Conservation (phyloP, 2,888 invertebrate species). For the Microdon myrmicae region DNA sequence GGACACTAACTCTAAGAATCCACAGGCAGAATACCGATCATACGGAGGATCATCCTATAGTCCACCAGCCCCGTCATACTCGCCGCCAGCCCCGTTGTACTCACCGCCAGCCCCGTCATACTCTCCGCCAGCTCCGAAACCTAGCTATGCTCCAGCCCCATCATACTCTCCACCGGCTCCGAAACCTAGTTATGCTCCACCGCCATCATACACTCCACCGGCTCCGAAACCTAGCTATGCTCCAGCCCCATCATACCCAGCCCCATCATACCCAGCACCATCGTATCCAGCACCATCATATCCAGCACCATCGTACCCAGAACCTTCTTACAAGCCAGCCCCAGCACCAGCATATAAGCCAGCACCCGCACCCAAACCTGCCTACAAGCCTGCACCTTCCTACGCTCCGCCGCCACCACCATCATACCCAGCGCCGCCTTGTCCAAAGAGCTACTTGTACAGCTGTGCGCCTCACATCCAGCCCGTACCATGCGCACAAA, state of each 20-base stretch:
- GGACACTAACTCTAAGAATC: no score
- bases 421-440: constrained; percentile 50
- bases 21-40: no score
- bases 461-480: constrained; percentile 57
- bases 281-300: constrained; percentile 23
- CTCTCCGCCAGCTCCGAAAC: constrained; percentile 20
- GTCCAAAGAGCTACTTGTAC: constrained; percentile 56
- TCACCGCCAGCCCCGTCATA: constrained; percentile 16
- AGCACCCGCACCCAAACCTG: constrained; percentile 20
- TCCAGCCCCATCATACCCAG: constrained; percentile 27
- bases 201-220: constrained; percentile 5
- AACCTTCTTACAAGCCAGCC: constrained; percentile 17
- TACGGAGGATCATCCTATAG: constrained; percentile 19
- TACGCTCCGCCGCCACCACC: constrained; percentile 11
- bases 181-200: constrained; percentile 2
- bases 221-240: constrained; percentile 26
- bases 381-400: constrained; percentile 6
- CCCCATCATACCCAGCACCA: constrained; percentile 36
- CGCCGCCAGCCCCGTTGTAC: constrained; percentile 16
- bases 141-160: constrained; percentile 15
- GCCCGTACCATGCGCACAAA: constrained; percentile 54
- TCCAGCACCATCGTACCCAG: constrained; percentile 18
- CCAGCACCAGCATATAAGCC: constrained; percentile 18
- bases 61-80: constrained; percentile 15
- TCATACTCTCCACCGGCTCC: constrained; percentile 15